phyloP scores from a whole-genome alignment of 1,140 invertebrate genomes.

The Drosophila pseudoobscura region DNA sequence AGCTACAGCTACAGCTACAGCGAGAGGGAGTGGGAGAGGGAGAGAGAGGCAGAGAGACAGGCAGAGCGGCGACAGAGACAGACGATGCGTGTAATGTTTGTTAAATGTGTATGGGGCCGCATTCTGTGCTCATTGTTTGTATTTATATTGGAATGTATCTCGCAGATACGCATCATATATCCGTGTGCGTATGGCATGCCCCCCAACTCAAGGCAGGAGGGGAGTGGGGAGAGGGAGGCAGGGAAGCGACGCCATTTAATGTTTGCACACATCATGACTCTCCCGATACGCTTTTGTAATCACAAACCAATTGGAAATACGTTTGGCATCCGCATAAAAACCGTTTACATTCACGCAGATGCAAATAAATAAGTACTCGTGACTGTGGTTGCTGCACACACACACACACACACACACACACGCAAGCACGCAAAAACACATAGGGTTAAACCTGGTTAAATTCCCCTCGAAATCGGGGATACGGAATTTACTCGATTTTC shows the following conservation, averaged over 20 bases:
- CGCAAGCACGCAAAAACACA: too few species aligned
- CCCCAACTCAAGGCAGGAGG: background rate
- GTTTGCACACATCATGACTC: slow-evolving; percentile 76
- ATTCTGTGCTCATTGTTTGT: slow-evolving; percentile 50
- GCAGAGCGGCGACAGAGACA: background rate
- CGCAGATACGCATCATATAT: slow-evolving; percentile 81
- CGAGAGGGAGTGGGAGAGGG: background rate
- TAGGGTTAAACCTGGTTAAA: too few species aligned
- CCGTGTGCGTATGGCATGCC: slow-evolving; percentile 55
- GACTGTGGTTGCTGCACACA: slow-evolving; percentile 28
- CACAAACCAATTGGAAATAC: slow-evolving; percentile 77
- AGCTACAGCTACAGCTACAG: slow-evolving; percentile 13
- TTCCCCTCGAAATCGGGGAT: too few species aligned
- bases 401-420: too few species aligned
- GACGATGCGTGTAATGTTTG: slow-evolving; percentile 72
- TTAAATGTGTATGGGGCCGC: slow-evolving; percentile 39
- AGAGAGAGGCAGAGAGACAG: background rate
- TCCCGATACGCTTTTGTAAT: slow-evolving; percentile 77
- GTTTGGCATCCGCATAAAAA: slow-evolving; percentile 47
- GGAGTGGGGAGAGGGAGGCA: background rate
- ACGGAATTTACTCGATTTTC: too few species aligned
- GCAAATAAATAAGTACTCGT: slow-evolving; percentile 49
- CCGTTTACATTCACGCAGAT: slow-evolving; percentile 43
- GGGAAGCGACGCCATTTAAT: slow-evolving; percentile 69
- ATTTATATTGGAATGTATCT: slow-evolving; percentile 78